Conservation (phyloP, 1,140 invertebrate species). For the Nasonia vitripennis region DNA sequence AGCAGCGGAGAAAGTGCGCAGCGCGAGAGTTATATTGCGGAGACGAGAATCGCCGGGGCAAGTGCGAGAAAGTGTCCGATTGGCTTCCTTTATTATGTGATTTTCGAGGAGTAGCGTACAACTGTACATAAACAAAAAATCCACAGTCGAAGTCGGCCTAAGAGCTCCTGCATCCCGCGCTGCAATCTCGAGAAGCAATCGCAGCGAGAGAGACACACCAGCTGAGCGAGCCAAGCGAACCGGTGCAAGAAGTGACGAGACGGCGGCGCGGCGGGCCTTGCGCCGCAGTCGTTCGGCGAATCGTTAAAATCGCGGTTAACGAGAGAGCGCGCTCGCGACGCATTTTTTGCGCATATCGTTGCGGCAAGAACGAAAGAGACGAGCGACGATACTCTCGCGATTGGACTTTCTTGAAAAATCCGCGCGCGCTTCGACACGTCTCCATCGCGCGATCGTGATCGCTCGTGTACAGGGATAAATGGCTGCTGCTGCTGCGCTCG, state of each 20-base stretch:
- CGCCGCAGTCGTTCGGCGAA: slow-evolving; percentile 36
- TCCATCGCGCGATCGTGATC: slow-evolving; percentile 40
- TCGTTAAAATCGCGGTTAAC: slow-evolving; percentile 46
- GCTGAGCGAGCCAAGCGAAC: background rate
- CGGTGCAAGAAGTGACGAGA: slow-evolving; percentile 10
- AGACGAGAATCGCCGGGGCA: background rate
- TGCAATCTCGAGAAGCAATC: background rate
- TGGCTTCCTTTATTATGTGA: too few species aligned
- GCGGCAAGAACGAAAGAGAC: background rate
- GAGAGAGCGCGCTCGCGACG: background rate
- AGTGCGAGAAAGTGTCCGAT: slow-evolving; percentile 23
- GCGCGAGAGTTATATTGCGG: too few species aligned
- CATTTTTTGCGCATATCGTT: slow-evolving; percentile 29
- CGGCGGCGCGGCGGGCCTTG: background rate
- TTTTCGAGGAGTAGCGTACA: too few species aligned
- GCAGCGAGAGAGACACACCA: background rate
- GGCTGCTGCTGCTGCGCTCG: background rate
- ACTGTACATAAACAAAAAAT: too few species aligned
- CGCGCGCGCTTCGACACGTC: slow-evolving; percentile 46
- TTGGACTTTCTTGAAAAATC: slow-evolving; percentile 39
- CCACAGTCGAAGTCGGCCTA: too few species aligned
- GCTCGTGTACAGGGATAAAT: slow-evolving; percentile 39
- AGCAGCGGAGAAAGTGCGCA: background rate
- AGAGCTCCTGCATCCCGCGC: background rate
- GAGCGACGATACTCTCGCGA: background rate